Conservation (phyloP, 2,888 invertebrate species). For the Alsophila aescularia region DNA sequence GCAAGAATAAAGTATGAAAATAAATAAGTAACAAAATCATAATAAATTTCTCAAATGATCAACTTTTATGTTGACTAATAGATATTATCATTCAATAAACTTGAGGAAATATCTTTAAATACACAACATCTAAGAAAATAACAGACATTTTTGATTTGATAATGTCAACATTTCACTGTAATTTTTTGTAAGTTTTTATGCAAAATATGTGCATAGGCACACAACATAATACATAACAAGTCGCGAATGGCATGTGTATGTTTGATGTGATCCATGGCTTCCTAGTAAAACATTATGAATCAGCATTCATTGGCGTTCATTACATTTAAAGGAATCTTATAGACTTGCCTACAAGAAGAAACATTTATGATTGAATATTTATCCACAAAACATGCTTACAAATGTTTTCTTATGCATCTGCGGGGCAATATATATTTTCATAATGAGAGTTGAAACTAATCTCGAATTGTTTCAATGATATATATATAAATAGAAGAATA, state of each 20-base stretch:
- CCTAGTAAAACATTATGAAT: slow-evolving; percentile 10
- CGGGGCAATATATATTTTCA: no score
- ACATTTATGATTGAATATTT: not conserved
- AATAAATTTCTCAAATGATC: no score
- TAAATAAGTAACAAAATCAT: no score
- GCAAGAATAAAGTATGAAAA: no score
- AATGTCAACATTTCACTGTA: not conserved
- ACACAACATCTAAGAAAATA: no score
- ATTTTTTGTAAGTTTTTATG: not conserved
- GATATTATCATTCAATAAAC: not conserved
- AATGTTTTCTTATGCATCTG: not conserved
- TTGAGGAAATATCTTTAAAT: not conserved
- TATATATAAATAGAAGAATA: no score
- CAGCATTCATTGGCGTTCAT: slow-evolving; percentile 15
- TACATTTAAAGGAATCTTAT: not conserved
- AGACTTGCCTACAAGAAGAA: no score
- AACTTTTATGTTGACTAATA: no score
- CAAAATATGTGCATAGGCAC: not conserved
- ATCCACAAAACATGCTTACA: not conserved
- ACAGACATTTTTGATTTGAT: not conserved
- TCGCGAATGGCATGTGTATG: slow-evolving; percentile 2
- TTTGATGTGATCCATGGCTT: no score
- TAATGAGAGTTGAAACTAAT: no score
- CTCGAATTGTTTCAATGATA: no score
- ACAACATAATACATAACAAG: slow-evolving; percentile 7